Percentiles rank a stretch among this genome's conserved stretches.
Conservation (phyloP, 2,797 vertebrate species). For the Novumbra hubbsi region DNA sequence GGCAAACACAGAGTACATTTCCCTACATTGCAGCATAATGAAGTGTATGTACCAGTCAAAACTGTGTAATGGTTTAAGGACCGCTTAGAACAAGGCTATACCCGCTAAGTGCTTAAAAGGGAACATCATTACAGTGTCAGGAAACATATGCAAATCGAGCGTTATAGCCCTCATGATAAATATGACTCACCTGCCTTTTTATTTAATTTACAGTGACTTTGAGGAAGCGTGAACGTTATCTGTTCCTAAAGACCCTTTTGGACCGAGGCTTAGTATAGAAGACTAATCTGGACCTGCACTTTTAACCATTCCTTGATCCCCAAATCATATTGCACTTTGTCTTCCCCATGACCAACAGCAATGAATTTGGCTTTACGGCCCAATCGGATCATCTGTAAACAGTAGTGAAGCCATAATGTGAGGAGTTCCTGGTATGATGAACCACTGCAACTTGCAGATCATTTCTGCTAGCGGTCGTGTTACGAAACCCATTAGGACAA, state of each 20-base stretch:
- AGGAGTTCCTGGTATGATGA: conserved; percentile 29
- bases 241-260: neutral
- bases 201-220: neutral
- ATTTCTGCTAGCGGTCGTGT: conserved; percentile 5
- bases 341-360: neutral
- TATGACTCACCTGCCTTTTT: neutral
- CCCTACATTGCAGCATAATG: neutral
- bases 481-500: neutral
- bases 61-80: neutral
- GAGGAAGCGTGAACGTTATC: neutral
- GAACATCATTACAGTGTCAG: neutral
- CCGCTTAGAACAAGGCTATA: neutral
- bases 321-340: neutral
- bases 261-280: neutral
- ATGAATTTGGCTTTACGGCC: neutral
- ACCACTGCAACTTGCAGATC: conserved; percentile 22
- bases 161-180: neutral
- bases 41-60: neutral
- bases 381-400: neutral
- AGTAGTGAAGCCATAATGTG: conserved; percentile 24
- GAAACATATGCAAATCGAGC: neutral
- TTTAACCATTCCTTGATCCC: neutral
- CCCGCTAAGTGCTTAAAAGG: neutral
- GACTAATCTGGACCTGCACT: conserved; percentile 22
- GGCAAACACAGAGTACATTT: neutral